Evolutionary conservation across 2,888 invertebrate genomes (phyloP), one percentile per base, ranked within the genome.

Genomic region (Eupithecia tripunctaria): DNA sequence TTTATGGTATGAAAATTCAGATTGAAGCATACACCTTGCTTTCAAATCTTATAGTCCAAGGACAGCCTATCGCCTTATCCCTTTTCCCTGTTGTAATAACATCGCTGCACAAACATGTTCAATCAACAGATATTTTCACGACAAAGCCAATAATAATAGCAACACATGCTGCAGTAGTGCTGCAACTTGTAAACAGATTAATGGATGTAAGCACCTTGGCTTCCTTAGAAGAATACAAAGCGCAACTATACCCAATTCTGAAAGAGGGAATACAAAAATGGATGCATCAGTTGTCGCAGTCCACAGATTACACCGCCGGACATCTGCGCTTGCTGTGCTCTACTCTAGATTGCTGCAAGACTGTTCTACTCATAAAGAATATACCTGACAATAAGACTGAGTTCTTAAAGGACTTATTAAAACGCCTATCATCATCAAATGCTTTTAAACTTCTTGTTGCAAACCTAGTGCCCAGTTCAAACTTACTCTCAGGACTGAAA

Each of bases 1-100:
- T 92, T 15, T 94, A 94, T 83, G 95, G 95, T 4, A 83, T 96
- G 65, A 91, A 91, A 76, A 86, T 96, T 74, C 97, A 97, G 88
- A 96, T 95, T 36, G 97, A 97, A 91, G 92, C 95, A 60, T 94
- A 96, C 75, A 94, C 95, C 83, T 89, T 96, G 51, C 94, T 96
- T 87, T 92, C 95, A 41, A 93, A 95, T 73, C 88, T 96, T 32
- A 78, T 96, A 8, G 89, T 93, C 79, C 96, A 96, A 56, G 93
- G 93, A 1, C 80, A 90, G 56, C 92, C 95, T 62, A 85, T 93
- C 77, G 90, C 95, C 60, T 82, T 88, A 83, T 85, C 91, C 36
- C 77, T 96, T n/a, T 94, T 93, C 78, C 95, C 96, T 15, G 86
- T 95, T 51, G 85, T 97, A 66, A 85, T 95, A 67, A 94, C 93